Percentiles rank a stretch among this genome's conserved stretches.
These are phyloP conservation scores for Thereva nobilitata DNA, from an alignment of 2,888 invertebrate species.

Conservation along the genomic window DNA sequence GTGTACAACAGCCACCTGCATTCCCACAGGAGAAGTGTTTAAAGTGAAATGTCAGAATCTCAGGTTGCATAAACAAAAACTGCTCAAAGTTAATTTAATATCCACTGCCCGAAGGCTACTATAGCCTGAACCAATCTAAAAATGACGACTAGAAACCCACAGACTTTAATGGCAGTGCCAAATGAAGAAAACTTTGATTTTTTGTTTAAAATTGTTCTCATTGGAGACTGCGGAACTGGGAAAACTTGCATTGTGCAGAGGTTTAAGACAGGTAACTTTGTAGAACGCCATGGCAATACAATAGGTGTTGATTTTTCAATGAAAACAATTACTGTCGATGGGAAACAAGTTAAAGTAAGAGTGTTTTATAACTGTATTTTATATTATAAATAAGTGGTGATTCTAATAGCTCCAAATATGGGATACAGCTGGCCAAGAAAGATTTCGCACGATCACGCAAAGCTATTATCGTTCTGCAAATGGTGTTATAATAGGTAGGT, in stretches of 20 bases:
- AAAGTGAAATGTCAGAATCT: no score
- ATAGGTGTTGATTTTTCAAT: constrained; percentile 98
- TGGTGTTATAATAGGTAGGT: constrained; percentile 86
- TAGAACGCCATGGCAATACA: constrained; percentile 93
- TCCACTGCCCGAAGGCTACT: no score
- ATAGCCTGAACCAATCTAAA: constrained; percentile 42
- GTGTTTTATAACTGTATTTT: background rate
- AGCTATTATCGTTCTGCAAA: constrained; percentile 97
- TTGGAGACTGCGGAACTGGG: constrained; percentile 88
- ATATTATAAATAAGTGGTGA: constrained; percentile 38
- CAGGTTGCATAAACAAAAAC: no score
- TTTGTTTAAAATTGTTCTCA: constrained; percentile 90
- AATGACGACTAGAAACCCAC: constrained; percentile 77
- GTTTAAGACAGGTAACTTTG: constrained; percentile 93
- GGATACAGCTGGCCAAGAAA: constrained; percentile 96
- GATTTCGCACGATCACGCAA: constrained; percentile 95
- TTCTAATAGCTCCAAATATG: constrained; percentile 73
- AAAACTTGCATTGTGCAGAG: constrained; percentile 96
- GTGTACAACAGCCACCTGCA: no score
- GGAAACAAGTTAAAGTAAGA: constrained; percentile 89
- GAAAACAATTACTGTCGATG: constrained; percentile 93
- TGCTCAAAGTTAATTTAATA: no score
- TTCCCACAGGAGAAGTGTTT: no score
- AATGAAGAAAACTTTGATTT: constrained; percentile 87
- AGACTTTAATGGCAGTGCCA: constrained; percentile 73